These are phyloP conservation scores for Corythaeola cristata DNA, from an alignment of 2,113 vertebrate species.

Conservation along the genomic window DNA sequence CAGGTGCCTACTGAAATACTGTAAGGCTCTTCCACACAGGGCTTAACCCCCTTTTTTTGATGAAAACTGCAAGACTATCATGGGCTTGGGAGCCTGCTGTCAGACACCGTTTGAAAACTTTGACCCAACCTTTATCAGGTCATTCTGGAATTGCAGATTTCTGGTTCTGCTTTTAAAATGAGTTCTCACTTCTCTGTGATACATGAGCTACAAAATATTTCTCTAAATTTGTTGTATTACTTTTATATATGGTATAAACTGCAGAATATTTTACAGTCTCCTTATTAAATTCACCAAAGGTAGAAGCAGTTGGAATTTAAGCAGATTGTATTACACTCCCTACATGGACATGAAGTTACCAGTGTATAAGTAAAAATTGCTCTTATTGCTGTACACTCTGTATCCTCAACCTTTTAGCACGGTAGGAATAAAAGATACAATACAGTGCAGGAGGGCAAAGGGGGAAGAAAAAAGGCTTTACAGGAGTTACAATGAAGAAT, in stretches of 20 bases:
- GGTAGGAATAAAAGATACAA: not conserved
- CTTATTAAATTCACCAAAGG: not conserved
- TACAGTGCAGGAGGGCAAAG: not conserved
- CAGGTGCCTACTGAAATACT: not conserved
- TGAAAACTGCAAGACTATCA: not conserved
- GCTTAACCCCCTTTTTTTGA: not conserved
- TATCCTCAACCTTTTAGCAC: not conserved
- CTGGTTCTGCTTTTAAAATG: not conserved
- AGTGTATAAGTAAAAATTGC: not conserved
- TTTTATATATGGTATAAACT: not conserved
- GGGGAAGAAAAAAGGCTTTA: not conserved
- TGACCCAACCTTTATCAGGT: not conserved
- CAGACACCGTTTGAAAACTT: not conserved
- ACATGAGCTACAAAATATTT: not conserved
- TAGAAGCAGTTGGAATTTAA: not conserved
- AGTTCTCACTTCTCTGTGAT: not conserved
- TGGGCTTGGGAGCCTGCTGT: not conserved
- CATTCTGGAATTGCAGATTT: not conserved
- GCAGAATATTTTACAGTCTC: not conserved
- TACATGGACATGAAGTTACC: not conserved
- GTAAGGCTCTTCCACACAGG: not conserved
- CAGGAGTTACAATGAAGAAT: not conserved
- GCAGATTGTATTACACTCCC: not conserved
- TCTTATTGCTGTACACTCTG: not conserved
- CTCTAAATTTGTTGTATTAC: not conserved